Percentiles rank a stretch among this genome's conserved stretches.
phyloP scores from a whole-genome alignment of 2,888 invertebrate genomes.

The Ormyrus labotus region DNA sequence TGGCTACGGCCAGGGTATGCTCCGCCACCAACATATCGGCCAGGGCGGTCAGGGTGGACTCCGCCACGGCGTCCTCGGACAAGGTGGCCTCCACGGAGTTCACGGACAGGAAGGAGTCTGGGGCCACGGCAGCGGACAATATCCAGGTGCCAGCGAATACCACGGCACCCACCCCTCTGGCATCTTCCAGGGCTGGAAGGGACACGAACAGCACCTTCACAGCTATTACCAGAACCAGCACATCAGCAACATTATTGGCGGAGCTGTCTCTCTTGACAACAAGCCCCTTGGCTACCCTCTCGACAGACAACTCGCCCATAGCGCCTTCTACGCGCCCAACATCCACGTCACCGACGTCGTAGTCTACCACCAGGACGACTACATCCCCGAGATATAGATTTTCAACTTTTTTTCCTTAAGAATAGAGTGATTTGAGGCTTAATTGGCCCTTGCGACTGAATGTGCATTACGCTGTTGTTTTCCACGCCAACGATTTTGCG shows the following conservation, averaged over 20 bases:
- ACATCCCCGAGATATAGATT: constrained; percentile 37
- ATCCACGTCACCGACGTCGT: constrained; percentile 77
- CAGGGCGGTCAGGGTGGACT: not conserved
- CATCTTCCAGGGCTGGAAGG: constrained; percentile 57
- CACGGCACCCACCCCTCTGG: constrained; percentile 42
- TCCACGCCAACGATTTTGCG: constrained; percentile 38
- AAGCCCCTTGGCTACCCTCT: constrained; percentile 79
- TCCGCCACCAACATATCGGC: too few relatives aligned
- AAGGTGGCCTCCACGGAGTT: constrained; percentile 27
- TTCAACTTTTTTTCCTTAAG: constrained; percentile 7
- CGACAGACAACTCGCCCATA: constrained; percentile 77
- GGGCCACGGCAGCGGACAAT: constrained; percentile 62
- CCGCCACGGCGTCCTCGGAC: constrained; percentile 45
- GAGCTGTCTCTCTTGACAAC: constrained; percentile 75
- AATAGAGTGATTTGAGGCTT: constrained; percentile 16
- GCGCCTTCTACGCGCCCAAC: constrained; percentile 75
- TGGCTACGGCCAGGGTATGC: constrained; percentile 9
- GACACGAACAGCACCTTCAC: constrained; percentile 64
- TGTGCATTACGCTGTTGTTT: constrained; percentile 40
- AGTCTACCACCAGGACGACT: constrained; percentile 77
- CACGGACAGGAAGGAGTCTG: constrained; percentile 54
- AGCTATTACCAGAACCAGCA: constrained; percentile 66
- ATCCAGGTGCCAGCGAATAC: constrained; percentile 60
- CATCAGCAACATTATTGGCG: constrained; percentile 69
- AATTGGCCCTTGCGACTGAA: constrained; percentile 40